phyloP scores from a whole-genome alignment of 2,113 vertebrate genomes.

The Eublepharis macularius region DNA sequence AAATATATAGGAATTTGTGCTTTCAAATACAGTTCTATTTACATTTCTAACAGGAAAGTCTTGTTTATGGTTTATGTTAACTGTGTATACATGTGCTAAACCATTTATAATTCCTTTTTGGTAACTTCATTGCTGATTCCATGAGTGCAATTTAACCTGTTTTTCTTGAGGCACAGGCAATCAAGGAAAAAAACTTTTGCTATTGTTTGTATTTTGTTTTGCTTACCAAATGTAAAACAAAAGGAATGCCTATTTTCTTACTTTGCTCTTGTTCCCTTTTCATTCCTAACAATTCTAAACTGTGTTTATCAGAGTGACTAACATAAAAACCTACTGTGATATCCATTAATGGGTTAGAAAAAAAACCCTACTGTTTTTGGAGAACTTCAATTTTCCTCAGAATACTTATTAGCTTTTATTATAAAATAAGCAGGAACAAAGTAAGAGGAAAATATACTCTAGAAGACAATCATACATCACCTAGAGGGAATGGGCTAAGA shows the following conservation, averaged over 20 bases:
- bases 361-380: slow-evolving; percentile 12
- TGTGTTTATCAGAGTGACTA: neutral
- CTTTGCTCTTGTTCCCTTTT: neutral
- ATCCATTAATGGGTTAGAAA: slow-evolving; percentile 41
- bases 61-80: slow-evolving; percentile 49
- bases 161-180: slow-evolving; percentile 60
- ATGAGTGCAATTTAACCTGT: slow-evolving; percentile 58
- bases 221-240: slow-evolving; percentile 39
- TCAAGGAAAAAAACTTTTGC: slow-evolving; percentile 54
- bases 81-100: slow-evolving; percentile 59
- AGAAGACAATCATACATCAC: slow-evolving; percentile 37
- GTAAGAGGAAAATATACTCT: slow-evolving; percentile 7
- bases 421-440: slow-evolving; percentile 41
- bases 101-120: slow-evolving; percentile 57
- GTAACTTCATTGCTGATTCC: slow-evolving; percentile 55
- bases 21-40: slow-evolving; percentile 12
- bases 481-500: slow-evolving; percentile 15
- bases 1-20: slow-evolving; percentile 39
- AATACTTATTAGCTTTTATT: slow-evolving; percentile 25
- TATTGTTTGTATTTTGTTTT: slow-evolving; percentile 50
- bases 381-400: slow-evolving; percentile 14
- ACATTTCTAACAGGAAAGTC: neutral
- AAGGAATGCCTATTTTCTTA: slow-evolving; percentile 23
- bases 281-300: slow-evolving; percentile 37
- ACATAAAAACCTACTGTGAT: neutral